A percentile compares a stretch with the other conserved stretches of the same genome.
phyloP scores from a whole-genome alignment of 2,888 invertebrate genomes.

The Prosopocoilus inquinatus region DNA sequence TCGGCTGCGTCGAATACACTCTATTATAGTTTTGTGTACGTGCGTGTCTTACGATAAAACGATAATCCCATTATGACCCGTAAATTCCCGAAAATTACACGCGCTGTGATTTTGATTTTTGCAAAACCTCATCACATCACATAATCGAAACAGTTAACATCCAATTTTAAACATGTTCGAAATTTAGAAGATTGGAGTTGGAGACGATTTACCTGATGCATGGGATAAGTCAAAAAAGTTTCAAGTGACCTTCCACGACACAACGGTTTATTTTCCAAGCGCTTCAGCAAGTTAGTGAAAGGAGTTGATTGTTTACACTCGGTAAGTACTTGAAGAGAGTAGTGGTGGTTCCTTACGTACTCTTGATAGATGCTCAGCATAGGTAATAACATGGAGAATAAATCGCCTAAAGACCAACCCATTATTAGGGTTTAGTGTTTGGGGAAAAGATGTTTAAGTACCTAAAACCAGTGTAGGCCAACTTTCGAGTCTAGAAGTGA shows the following conservation, averaged over 20 bases:
- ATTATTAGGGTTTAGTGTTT: not conserved
- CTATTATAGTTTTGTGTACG: too few species aligned
- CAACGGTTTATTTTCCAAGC: constrained; percentile 81
- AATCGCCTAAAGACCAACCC: constrained; percentile 70
- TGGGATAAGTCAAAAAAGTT: constrained; percentile 88
- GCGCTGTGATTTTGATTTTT: too few species aligned
- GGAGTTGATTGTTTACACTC: constrained; percentile 85
- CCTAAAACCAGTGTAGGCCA: constrained; percentile 93
- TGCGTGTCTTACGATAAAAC: too few species aligned
- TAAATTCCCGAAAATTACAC: too few species aligned
- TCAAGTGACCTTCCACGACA: constrained; percentile 84
- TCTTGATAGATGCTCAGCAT: constrained; percentile 95
- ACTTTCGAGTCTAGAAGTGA: constrained; percentile 86
- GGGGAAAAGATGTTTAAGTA: constrained; percentile 42
- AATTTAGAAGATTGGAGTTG: too few species aligned
- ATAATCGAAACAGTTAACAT: not conserved
- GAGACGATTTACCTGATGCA: constrained; percentile 76
- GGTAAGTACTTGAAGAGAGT: constrained; percentile 86
- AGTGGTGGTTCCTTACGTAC: constrained; percentile 92
- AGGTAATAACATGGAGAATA: constrained; percentile 91
- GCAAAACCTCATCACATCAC: not conserved
- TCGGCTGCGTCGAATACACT: too few species aligned
- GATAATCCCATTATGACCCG: too few species aligned
- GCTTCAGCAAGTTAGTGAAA: constrained; percentile 74
- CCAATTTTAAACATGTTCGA: too few species aligned